Conservation (phyloP, 2,888 invertebrate species). For the Andrena hattorfiana region DNA sequence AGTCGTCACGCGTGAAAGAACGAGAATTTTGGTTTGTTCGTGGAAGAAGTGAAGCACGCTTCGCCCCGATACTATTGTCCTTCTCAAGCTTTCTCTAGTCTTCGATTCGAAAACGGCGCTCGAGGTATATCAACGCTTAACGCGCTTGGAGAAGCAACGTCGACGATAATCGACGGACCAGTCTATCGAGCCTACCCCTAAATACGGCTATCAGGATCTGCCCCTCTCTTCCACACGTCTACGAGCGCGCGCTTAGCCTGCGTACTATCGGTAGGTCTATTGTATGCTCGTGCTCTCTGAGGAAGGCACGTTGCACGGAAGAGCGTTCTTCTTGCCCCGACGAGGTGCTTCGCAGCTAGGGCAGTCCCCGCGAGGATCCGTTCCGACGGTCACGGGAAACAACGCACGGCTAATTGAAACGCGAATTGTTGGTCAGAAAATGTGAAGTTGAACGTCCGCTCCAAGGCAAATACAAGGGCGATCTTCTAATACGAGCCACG, state of each 20-base stretch:
- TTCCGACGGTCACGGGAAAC: conserved; percentile 12
- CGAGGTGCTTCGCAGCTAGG: conserved; percentile 20
- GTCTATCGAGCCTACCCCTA: conserved; percentile 61
- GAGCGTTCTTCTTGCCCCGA: conserved; percentile 65
- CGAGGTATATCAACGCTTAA: conserved; percentile 32
- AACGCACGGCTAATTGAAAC: conserved; percentile 32
- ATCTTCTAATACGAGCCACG: conserved; percentile 14
- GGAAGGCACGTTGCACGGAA: conserved; percentile 83
- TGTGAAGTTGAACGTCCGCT: conserved; percentile 15
- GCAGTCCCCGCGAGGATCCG: conserved; percentile 12
- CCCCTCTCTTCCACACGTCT: conserved; percentile 29
- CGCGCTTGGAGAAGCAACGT: conserved; percentile 37
- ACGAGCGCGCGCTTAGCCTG: conserved; percentile 13
- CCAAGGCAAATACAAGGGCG: conserved; percentile 47
- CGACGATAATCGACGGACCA: conserved; percentile 65
- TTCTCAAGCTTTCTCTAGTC: not conserved
- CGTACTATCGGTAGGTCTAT: conserved; percentile 20
- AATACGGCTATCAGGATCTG: conserved; percentile 13
- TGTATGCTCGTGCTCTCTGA: conserved; percentile 72
- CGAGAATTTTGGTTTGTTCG: conserved; percentile 15
- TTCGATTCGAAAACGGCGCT: not conserved
- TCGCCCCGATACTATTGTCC: not conserved
- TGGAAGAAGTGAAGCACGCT: conserved; percentile 35
- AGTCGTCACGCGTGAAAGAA: conserved; percentile 40
- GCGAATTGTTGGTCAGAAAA: conserved; percentile 48